Base-by-base conservation (phyloP, 2,888 invertebrate genomes). In the Platynereis dumerilii region DNA sequence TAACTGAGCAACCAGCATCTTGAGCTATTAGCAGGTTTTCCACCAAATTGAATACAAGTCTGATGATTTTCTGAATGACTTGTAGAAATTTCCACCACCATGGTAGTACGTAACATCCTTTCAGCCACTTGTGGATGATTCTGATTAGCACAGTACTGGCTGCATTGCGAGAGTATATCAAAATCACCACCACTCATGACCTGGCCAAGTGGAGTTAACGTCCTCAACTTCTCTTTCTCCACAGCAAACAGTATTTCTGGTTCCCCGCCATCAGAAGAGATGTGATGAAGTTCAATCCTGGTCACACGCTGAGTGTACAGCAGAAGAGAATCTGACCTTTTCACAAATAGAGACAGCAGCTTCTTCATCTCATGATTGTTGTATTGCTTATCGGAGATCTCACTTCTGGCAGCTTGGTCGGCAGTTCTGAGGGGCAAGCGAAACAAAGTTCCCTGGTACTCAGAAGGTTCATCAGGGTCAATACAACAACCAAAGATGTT, bases 261-360 rank as follows among this genome's bases (percentile, higher is more conserved):
- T 17, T 27, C 34, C 15, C 44, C 26, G 7, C 29, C 66, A 55
- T 58, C 52, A 29, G 55, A 53, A 39, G 58, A 54, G 7, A 77
- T 60, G 66, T 78, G 75, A 55, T 71, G 75, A 26, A 77, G 59
- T 55, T 71, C 66, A 34, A 81, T 63, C 34, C 64, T 68, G 15
- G 58, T 52, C 5, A 81, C 74, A 68, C 73, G 74, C 64, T 80
- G 80, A 2, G 78, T 80, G 65, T 78, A 81, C 5, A 81, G 65
- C 7, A 81, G 65, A 42, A 81, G 68, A 39, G 75, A 73, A 27
- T 75, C 73, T n/a, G 71, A 71, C 27, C 68, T 60, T 58, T 75
- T 64, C 26, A 72, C 58, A 2, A 78, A 65, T 60, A 74, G 72
- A 45, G 72, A 52, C 45, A 81, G 65, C 42, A 81, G 67, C 7